Conservation (phyloP, 2,113 vertebrate species). For the Catharus fuscescens region DNA sequence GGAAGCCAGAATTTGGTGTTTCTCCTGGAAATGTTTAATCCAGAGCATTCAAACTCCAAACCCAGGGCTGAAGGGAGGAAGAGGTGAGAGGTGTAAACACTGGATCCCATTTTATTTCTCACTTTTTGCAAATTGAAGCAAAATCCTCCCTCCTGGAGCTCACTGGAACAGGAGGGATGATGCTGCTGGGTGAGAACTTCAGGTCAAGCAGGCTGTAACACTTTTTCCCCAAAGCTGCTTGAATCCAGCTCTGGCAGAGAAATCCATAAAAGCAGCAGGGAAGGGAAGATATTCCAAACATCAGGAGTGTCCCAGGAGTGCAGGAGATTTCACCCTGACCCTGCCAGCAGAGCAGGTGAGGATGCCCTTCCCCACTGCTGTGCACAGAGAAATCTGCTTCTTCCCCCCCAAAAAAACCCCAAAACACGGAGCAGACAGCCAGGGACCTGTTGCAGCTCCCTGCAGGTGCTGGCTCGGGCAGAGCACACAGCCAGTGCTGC, state of each 20-base stretch:
- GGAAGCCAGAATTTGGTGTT: background rate
- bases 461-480: background rate
- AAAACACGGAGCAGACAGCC: background rate
- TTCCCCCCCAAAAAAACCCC: background rate
- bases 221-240: background rate
- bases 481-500: background rate
- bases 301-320: background rate
- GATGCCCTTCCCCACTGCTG: accelerated
- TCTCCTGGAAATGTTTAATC: background rate
- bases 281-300: background rate
- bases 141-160: background rate
- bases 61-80: background rate
- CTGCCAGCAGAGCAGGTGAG: background rate
- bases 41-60: background rate
- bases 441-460: background rate
- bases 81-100: background rate
- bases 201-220: background rate
- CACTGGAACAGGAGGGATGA: accelerated
- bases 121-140: background rate
- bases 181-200: background rate
- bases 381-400: no score
- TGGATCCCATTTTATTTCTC: background rate
- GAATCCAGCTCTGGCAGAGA: background rate
- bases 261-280: background rate
- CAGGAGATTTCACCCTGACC: background rate